A percentile compares a stretch with the other conserved stretches of the same genome.
Evolutionary conservation across 2,797 vertebrate species (phyloP).

Genomic region (Eutrigla gurnardus): DNA sequence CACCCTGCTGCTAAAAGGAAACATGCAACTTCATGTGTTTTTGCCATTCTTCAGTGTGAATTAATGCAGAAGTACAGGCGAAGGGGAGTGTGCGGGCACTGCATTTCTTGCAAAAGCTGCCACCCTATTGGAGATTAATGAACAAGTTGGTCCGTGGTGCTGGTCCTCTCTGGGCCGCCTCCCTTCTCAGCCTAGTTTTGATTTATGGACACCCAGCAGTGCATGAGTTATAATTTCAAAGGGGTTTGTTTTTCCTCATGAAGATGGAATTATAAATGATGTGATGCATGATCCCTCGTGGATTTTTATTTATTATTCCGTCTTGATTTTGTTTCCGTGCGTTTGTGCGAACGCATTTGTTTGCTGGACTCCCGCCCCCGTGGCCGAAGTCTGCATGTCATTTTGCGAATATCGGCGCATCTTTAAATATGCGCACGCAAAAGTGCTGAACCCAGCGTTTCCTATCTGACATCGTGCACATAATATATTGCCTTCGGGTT

Average conservation of each 20-base stretch:
- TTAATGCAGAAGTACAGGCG: slow-evolving; percentile 59
- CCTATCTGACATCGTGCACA: slow-evolving; percentile 8
- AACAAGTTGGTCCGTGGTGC: slow-evolving; percentile 71
- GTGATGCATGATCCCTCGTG: slow-evolving; percentile 77
- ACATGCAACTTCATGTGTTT: slow-evolving; percentile 45
- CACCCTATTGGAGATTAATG: slow-evolving; percentile 83
- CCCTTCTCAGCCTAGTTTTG: slow-evolving; percentile 69
- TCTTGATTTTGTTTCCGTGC: slow-evolving; percentile 17
- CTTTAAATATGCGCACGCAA: slow-evolving; percentile 37
- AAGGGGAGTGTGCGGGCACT: slow-evolving; percentile 55
- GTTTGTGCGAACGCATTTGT: neutral
- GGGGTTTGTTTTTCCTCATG: slow-evolving; percentile 85
- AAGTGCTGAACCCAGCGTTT: slow-evolving; percentile 55
- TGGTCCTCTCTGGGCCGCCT: slow-evolving; percentile 64
- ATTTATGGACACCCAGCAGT: slow-evolving; percentile 85
- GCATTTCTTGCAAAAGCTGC: slow-evolving; percentile 71
- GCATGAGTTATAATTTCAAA: slow-evolving; percentile 82
- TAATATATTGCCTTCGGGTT: slow-evolving; percentile 54
- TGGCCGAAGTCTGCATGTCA: neutral
- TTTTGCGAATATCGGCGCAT: slow-evolving; percentile 32
- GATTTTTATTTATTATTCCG: slow-evolving; percentile 70
- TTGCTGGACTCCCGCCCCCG: neutral
- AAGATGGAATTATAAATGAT: slow-evolving; percentile 75
- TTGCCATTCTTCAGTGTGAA: slow-evolving; percentile 49
- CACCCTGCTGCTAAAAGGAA: slow-evolving; percentile 51